Evolutionary conservation across 2,113 vertebrate species (phyloP).

Genomic region (Tyrannus savana): DNA sequence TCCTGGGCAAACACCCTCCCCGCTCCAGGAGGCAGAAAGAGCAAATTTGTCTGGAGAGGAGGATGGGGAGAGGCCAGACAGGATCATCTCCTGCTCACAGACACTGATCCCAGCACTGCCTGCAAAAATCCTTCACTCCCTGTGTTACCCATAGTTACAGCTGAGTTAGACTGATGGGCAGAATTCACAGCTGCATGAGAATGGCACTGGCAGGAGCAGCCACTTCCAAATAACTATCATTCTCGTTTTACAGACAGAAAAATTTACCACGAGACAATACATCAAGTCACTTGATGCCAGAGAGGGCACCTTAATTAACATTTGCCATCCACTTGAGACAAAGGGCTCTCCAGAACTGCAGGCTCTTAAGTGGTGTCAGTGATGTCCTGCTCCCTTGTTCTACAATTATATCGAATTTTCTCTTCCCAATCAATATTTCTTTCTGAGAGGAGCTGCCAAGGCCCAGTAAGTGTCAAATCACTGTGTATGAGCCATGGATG

Average conservation of each 20-base stretch:
- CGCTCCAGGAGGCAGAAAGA: background rate
- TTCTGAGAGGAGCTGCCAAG: constrained; percentile 27
- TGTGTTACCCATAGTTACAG: background rate
- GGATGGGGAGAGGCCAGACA: background rate
- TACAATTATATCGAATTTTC: constrained; percentile 9
- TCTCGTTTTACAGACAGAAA: background rate
- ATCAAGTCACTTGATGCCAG: background rate
- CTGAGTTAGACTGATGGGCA: background rate
- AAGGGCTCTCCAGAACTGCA: background rate
- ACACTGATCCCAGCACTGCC: background rate
- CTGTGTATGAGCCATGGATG: background rate
- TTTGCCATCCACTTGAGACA: background rate
- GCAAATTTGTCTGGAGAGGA: background rate
- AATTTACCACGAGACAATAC: background rate
- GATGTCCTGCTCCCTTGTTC: constrained; percentile 26
- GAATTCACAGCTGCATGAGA: background rate
- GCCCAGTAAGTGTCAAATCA: constrained; percentile 7
- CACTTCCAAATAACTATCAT: background rate
- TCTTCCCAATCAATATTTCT: constrained; percentile 18
- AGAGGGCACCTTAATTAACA: constrained; percentile 24
- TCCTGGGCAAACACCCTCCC: background rate
- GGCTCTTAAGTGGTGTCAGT: constrained; percentile 25
- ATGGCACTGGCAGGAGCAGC: background rate
- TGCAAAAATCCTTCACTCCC: background rate
- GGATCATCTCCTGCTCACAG: background rate